Base-by-base conservation (phyloP, 2,797 vertebrate species). In the Gallinago stenura region DNA sequence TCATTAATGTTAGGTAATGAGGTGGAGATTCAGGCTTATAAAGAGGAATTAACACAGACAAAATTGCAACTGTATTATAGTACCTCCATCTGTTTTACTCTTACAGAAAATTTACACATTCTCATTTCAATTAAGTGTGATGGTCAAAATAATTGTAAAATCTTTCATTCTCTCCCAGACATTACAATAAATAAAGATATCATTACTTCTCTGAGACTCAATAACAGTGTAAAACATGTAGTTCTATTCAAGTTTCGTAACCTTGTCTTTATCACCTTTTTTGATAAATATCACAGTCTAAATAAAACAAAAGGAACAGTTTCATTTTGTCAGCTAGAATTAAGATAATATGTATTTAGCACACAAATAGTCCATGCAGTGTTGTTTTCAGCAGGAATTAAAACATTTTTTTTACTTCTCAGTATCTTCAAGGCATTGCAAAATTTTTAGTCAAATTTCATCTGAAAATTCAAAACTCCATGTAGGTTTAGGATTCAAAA, bases 1-100 rank as follows among this genome's bases (percentile, higher is more conserved):
- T 97, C 96, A 97, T 97, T 97, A 97, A 96, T 93, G 90, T 62
- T 80, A 97, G 81, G 91, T 97, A 98, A 97, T 97, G 90, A 97
- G 69, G 91, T 97, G 88, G 86, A 96, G 90, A 95, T 96, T 91
- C 83, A 95, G 93, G 84, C 60, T 96, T 97, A 76, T 95, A 95
- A 95, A 95, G 92, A 94, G 78, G 65, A 97, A 97, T 96, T 97
- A 97, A 91, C 87, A 93, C 65, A 88, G 65, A 56, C 64, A 88
- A 91, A 84, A 79, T 95, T 96, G 82, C 84, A 96, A 77, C 91
- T 94, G 73, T 89, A 86, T 95, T 86, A 88, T 68, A 91, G 72
- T 91, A 91, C 46, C 66, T 94, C 80, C 56, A 84, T 97, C 95
- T 97, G 84, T 64, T 97, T 97, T 88, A 90, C 58, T 87, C 61